Conservation (phyloP, 2,113 vertebrate genomes). For the Melospiza georgiana region DNA sequence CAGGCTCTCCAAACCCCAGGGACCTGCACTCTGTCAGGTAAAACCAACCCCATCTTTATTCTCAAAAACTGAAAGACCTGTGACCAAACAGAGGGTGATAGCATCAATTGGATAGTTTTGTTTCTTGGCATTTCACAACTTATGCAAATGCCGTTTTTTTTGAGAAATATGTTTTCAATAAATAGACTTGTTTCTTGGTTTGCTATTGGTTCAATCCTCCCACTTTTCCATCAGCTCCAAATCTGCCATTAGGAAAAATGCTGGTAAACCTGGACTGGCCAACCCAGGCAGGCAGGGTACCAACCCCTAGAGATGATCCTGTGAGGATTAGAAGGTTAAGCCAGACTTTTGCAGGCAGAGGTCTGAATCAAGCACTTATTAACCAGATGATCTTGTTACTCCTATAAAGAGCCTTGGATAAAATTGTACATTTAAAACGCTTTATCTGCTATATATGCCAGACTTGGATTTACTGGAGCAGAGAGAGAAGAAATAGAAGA, state of each 20-base stretch:
- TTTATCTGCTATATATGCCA: slow-evolving; percentile 47
- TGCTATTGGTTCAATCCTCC: rapidly evolving
- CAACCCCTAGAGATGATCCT: neutral
- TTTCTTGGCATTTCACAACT: neutral
- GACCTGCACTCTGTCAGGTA: neutral
- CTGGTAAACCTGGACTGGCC: neutral
- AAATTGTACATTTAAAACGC: slow-evolving; percentile 36
- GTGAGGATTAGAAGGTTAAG: neutral
- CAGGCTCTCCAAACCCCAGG: neutral
- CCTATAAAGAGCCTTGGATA: slow-evolving; percentile 36
- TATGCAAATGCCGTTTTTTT: neutral
- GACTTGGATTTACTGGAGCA: slow-evolving; percentile 47
- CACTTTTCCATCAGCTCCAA: neutral
- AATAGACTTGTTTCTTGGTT: neutral
- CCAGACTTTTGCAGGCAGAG: neutral
- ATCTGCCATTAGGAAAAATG: neutral
- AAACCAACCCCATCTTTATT: neutral
- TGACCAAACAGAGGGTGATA: neutral
- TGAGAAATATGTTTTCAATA: neutral
- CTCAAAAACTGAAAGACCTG: neutral
- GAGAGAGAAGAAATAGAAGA: slow-evolving; percentile 26
- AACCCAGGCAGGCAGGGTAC: neutral
- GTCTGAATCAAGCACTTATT: neutral
- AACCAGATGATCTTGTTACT: slow-evolving; percentile 51
- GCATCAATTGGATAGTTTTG: neutral